Conservation (phyloP, 1,140 invertebrate genomes). For the Marisa cornuarietis region DNA sequence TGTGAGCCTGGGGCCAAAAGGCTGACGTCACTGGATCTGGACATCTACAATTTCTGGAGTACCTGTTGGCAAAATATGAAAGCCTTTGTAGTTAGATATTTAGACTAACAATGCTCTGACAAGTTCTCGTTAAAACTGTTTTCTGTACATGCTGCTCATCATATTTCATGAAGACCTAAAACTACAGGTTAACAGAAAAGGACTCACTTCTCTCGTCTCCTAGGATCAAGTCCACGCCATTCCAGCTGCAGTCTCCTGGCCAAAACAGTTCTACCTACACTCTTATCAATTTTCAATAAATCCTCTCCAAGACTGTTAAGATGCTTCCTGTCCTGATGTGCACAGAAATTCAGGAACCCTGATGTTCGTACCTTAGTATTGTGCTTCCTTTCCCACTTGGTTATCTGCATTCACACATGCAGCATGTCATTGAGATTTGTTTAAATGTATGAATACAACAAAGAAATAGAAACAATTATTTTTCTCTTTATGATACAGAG, state of each 20-base stretch:
- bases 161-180: too few relatives aligned
- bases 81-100: background rate
- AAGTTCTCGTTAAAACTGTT: background rate
- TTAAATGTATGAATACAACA: too few relatives aligned
- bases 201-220: slow-evolving; percentile 50
- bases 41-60: slow-evolving; percentile 47
- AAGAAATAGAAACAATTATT: too few relatives aligned
- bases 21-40: slow-evolving; percentile 77
- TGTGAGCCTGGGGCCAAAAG: slow-evolving; percentile 78
- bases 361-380: slow-evolving; percentile 6
- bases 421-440: too few relatives aligned
- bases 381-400: slow-evolving; percentile 46
- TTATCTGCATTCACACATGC: slow-evolving; percentile 34
- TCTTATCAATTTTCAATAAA: background rate
- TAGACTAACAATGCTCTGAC: background rate
- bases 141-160: background rate
- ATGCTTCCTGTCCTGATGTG: slow-evolving; percentile 34
- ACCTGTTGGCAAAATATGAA: slow-evolving; percentile 41
- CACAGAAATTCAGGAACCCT: slow-evolving; percentile 46
- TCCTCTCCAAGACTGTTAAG: background rate
- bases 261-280: slow-evolving; percentile 38
- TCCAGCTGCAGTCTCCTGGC: slow-evolving; percentile 35
- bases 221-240: slow-evolving; percentile 52
- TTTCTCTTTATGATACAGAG: too few relatives aligned
- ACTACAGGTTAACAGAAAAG: background rate